phyloP scores from a whole-genome alignment of 1,140 invertebrate species.

The Saccostrea glomerata region DNA sequence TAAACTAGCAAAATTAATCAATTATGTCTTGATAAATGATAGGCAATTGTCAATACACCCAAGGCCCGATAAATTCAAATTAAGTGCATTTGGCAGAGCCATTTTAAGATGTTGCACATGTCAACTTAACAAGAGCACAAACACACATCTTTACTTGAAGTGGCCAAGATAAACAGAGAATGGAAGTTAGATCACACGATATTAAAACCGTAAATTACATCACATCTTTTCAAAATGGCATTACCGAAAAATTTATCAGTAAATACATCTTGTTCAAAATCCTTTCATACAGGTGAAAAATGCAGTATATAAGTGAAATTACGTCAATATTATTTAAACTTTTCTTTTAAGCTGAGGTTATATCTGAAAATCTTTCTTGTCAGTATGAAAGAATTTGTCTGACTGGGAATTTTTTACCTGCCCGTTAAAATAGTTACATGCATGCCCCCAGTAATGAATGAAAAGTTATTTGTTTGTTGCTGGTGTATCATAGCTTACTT shows the following conservation, averaged over 20 bases:
- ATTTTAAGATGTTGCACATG: conserved; percentile 28
- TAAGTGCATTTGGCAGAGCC: conserved; percentile 6
- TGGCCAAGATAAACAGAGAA: conserved; percentile 9
- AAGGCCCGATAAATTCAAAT: conserved; percentile 26
- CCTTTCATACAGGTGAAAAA: conserved; percentile 19
- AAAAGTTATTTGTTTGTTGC: conserved; percentile 17
- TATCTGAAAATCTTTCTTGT: conserved; percentile 4
- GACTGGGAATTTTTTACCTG: background rate
- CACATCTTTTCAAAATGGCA: conserved; percentile 24
- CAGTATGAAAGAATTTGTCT: background rate
- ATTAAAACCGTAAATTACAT: conserved; percentile 32
- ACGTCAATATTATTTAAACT: conserved; percentile 32
- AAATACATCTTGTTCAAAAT: conserved; percentile 29
- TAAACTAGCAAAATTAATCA: conserved; percentile 30
- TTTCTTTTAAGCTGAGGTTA: conserved; percentile 10
- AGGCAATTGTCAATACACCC: conserved; percentile 27
- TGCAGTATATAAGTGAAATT: conserved; percentile 32
- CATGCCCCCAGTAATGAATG: conserved; percentile 23
- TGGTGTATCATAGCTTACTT: conserved; percentile 25
- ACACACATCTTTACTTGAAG: background rate
- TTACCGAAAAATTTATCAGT: conserved; percentile 19
- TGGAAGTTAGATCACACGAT: conserved; percentile 15
- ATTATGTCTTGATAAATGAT: conserved; percentile 37
- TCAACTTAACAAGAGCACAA: conserved; percentile 1
- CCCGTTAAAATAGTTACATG: conserved; percentile 11